Evolutionary conservation across 2,888 invertebrate genomes (phyloP), one percentile per base, ranked within the genome.

Genomic region (Amphipyra tragopoginis): DNA sequence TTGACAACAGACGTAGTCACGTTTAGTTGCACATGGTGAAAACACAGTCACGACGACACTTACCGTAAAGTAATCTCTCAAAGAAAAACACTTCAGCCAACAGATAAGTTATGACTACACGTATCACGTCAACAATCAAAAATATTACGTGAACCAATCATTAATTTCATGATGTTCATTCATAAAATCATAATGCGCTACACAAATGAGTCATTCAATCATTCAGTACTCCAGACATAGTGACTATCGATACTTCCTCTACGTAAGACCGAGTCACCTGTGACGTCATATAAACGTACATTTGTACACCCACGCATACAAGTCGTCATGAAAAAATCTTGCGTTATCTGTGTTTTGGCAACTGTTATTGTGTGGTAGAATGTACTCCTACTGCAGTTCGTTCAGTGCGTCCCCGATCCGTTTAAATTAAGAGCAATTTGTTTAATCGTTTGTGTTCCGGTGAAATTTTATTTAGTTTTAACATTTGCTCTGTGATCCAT

Each of bases 351-450:
- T 38, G 65, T 66, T 79, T 82, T 79, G 76, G 80, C 80, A 80
- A 72, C 38, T 47, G 49, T 56, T 70, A 75, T 70, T 77, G 72
- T 66, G 58, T 62, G 54, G 60, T 66, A 43, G 58, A 36, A 47
- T 73, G 68, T 66, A 79, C 65, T 40, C 7, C 33, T 55, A 71
- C 59, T 74, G 74, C 66, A 75, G 62, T 72, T 75, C 55, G 56
- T 62, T 60, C 38, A 42, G 51, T 52, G 43, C 51, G 73, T 62
- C 50, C 67, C 58, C 66, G 52, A 62, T 74, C 57, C 62, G 34
- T 65, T 69, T 72, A 61, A 77, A 81, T 82, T 69, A 72, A 66
- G 63, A 79, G 52, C 60, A 75, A 79, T 80, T 79, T 65, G 68
- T 70, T 67, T 75, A 79, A 79, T 77, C 60, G 59, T 45, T 53